Evolutionary conservation across 2,797 vertebrate species (phyloP).

Genomic region (Eidolon dupreanum): DNA sequence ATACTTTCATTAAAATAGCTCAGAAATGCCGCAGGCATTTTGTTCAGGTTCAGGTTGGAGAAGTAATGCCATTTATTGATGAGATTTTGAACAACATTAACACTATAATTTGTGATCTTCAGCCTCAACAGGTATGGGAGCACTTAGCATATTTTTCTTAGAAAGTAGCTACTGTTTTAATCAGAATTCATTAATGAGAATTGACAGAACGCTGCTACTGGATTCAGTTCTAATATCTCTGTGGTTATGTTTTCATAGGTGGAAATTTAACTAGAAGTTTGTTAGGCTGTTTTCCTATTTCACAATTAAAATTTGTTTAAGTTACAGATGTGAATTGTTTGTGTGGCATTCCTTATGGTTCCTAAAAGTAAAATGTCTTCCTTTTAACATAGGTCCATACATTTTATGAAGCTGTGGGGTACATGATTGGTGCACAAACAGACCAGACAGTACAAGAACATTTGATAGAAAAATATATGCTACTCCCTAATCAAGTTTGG

Average conservation of each 20-base stretch:
- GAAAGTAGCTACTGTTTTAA: background rate
- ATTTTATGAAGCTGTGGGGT: conserved; percentile 98
- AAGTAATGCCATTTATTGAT: conserved; percentile 99
- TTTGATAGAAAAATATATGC: conserved; percentile 99
- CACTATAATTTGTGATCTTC: conserved; percentile 99
- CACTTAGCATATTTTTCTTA: background rate
- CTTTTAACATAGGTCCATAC: conserved; percentile 93
- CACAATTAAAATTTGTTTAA: background rate
- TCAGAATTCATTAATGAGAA: background rate
- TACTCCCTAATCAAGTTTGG: conserved; percentile 99
- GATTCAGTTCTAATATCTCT: background rate
- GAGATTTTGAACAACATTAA: conserved; percentile 99
- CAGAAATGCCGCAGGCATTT: conserved; percentile 99
- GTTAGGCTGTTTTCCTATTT: background rate
- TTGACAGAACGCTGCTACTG: background rate
- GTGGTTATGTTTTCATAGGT: background rate
- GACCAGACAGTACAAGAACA: conserved; percentile 98
- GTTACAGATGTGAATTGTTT: background rate
- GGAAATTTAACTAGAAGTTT: background rate
- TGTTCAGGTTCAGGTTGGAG: conserved; percentile 98
- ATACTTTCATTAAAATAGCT: conserved; percentile 99
- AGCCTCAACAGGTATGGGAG: conserved; percentile 94
- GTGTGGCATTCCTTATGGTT: background rate
- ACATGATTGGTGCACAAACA: conserved; percentile 99
- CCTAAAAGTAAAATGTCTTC: background rate